A percentile compares a stretch with the other conserved stretches of the same genome.
These are phyloP conservation scores for Procambarus clarkii DNA, from an alignment of 1,140 invertebrate genomes.

Conservation along the genomic window DNA sequence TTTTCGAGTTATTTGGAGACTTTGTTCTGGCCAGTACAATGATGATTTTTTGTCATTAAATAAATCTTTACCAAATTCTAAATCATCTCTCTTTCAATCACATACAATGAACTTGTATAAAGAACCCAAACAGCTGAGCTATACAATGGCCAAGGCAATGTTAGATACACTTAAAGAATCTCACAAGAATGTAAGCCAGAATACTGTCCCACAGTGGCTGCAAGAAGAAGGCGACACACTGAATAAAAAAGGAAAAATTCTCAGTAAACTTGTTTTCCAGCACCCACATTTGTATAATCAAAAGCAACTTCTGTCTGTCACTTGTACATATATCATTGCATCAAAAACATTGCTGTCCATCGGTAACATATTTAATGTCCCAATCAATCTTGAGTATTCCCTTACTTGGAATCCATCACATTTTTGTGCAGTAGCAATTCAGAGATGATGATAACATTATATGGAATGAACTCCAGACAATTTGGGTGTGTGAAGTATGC, in stretches of 20 bases:
- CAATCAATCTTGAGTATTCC: not conserved
- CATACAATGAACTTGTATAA: conserved; percentile 57
- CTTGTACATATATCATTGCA: conserved; percentile 1
- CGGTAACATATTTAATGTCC: not conserved
- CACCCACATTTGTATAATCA: not conserved
- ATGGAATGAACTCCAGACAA: too few species aligned
- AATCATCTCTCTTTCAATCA: conserved; percentile 45
- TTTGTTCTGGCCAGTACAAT: not conserved
- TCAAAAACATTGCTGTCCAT: conserved; percentile 1
- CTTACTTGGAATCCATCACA: not conserved
- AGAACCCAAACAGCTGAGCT: conserved; percentile 38
- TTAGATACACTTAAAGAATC: not conserved
- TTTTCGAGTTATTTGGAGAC: conserved; percentile 30
- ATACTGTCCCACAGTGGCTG: not conserved
- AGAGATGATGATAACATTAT: too few species aligned
- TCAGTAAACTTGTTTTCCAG: not conserved
- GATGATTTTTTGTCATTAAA: not conserved
- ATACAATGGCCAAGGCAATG: conserved; percentile 17
- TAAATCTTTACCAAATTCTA: not conserved
- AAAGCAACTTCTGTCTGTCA: conserved; percentile 1
- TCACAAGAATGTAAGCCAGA: not conserved
- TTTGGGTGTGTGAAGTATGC: too few species aligned
- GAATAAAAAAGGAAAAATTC: conserved; percentile 11
- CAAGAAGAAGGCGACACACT: conserved; percentile 8
- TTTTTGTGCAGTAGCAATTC: not conserved